A percentile compares a stretch with the other conserved stretches of the same genome.
These are phyloP conservation scores for Eupleurogrammus muticus DNA, from an alignment of 2,797 vertebrate genomes.

Conservation along the genomic window DNA sequence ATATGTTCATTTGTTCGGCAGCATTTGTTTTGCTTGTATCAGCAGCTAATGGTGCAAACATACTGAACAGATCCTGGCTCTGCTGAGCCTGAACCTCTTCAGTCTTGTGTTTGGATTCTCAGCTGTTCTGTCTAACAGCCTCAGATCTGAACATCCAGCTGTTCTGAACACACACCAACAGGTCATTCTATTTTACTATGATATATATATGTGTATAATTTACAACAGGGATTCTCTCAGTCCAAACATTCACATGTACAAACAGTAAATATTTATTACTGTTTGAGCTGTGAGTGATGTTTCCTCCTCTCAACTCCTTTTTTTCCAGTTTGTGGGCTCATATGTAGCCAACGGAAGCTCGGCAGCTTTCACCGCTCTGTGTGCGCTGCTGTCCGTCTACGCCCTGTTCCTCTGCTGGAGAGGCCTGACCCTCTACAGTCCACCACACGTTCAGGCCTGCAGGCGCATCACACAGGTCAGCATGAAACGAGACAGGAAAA, in stretches of 20 bases:
- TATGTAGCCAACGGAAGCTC: constrained; percentile 73
- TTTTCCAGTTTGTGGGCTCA: constrained; percentile 67
- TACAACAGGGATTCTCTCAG: background rate
- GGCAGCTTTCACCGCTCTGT: constrained; percentile 68
- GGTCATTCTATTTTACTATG: constrained; percentile 46
- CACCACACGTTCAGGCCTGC: constrained; percentile 65
- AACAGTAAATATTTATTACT: no score
- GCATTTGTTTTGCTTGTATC: background rate
- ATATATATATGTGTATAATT: background rate
- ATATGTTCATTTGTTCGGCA: background rate
- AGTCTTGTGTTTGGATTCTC: constrained; percentile 75
- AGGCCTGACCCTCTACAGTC: constrained; percentile 77
- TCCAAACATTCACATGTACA: background rate
- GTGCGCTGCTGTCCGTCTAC: constrained; percentile 75
- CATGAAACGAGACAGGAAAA: background rate
- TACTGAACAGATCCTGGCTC: constrained; percentile 70
- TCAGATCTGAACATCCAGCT: constrained; percentile 40
- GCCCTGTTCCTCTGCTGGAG: constrained; percentile 81
- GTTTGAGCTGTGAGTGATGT: background rate
- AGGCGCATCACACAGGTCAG: constrained; percentile 70
- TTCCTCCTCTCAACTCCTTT: background rate
- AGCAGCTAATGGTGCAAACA: constrained; percentile 8
- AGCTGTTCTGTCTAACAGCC: constrained; percentile 71
- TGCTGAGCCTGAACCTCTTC: constrained; percentile 78
- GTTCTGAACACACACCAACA: constrained; percentile 65